Percentiles rank a stretch among this genome's conserved stretches.
phyloP scores from a whole-genome alignment of 1,140 invertebrate genomes.

The Camponotus floridanus region DNA sequence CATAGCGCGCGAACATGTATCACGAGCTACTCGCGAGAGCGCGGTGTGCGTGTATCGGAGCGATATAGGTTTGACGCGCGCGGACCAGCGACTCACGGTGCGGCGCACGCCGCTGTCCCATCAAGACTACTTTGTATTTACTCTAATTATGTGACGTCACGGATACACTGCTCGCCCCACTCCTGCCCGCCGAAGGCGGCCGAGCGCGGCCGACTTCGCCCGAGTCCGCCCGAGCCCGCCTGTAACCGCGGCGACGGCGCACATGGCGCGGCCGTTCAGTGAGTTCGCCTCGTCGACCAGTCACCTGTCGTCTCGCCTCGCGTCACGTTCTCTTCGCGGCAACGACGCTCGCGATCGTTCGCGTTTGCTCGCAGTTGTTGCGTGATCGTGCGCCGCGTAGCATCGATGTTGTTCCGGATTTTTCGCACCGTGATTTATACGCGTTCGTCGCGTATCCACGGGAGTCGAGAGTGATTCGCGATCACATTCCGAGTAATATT shows the following conservation, averaged over 20 bases:
- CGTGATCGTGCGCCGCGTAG: not conserved
- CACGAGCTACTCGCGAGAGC: conserved; percentile 68
- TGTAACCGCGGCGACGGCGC: conserved; percentile 75
- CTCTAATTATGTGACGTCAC: conserved; percentile 92
- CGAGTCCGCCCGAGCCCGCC: conserved; percentile 73
- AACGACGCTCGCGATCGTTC: conserved; percentile 9
- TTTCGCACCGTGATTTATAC: not conserved
- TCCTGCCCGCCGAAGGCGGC: conserved; percentile 65
- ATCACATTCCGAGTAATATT: not conserved
- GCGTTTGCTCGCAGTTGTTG: not conserved
- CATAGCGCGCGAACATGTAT: conserved; percentile 74
- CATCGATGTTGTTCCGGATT: not conserved
- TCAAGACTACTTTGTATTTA: conserved; percentile 92
- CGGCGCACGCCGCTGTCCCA: conserved; percentile 89
- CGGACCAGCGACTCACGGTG: conserved; percentile 85
- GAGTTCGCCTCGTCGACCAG: conserved; percentile 37
- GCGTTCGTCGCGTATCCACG: not conserved
- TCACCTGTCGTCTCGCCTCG: conserved; percentile 72
- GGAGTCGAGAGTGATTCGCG: not conserved
- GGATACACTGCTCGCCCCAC: conserved; percentile 86
- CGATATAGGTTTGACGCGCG: conserved; percentile 85
- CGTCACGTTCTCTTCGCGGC: conserved; percentile 11
- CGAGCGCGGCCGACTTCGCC: conserved; percentile 46
- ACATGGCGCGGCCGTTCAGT: conserved; percentile 58
- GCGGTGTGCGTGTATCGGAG: conserved; percentile 76